A percentile compares a stretch with the other conserved stretches of the same genome.
Conservation (phyloP, 2,113 vertebrate genomes). For the Psittacus erithacus region DNA sequence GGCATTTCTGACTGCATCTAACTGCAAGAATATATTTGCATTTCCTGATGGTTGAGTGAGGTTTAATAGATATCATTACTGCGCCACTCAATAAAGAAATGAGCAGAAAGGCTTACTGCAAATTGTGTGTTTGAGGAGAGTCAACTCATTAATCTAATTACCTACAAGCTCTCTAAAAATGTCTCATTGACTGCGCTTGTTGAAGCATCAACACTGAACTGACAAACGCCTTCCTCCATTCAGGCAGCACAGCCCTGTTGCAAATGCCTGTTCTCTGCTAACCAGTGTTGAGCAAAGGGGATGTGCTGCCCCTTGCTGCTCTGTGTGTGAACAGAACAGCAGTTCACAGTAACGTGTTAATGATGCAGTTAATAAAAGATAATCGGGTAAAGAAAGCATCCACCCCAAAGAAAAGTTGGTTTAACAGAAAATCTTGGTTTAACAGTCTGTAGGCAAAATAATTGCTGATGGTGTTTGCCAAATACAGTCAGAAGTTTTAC, state of each 20-base stretch:
- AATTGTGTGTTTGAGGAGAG: neutral
- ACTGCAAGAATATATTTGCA: neutral
- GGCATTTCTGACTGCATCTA: neutral
- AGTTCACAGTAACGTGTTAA: rapidly evolving
- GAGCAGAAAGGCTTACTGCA: neutral
- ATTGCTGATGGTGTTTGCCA: neutral
- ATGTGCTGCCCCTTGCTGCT: neutral
- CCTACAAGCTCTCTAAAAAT: neutral
- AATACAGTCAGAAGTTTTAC: rapidly evolving
- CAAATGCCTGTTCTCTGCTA: neutral
- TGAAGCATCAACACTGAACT: neutral
- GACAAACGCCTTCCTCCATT: rapidly evolving
- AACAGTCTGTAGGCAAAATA: neutral
- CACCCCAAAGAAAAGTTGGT: neutral
- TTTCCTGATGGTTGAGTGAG: neutral
- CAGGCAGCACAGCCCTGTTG: neutral
- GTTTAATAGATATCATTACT: neutral
- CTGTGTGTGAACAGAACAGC: neutral
- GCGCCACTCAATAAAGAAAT: neutral
- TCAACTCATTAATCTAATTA: constrained; percentile 12
- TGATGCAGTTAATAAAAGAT: neutral
- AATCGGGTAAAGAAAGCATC: neutral
- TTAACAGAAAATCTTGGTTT: neutral
- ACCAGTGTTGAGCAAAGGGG: neutral
- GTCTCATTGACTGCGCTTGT: neutral